A percentile compares a stretch with the other conserved stretches of the same genome.
These are phyloP conservation scores for Drosophila ustulata DNA, from an alignment of 2,888 invertebrate species.

Conservation along the genomic window DNA sequence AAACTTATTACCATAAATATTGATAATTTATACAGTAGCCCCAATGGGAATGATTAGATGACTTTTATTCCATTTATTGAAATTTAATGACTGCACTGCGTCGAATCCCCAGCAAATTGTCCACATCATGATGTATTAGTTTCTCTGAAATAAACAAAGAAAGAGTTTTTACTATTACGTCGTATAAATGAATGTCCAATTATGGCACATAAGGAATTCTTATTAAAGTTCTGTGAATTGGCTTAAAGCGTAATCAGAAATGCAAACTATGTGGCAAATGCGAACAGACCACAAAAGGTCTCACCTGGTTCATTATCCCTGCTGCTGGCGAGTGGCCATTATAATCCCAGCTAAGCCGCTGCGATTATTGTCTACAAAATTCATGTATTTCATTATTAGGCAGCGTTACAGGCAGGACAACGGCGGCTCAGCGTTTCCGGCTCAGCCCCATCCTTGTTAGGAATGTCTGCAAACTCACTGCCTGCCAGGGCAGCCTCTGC, in stretches of 20 bases:
- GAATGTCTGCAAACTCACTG: neutral
- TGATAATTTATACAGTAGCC: constrained; percentile 34
- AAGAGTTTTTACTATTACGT: neutral
- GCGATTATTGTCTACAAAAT: constrained; percentile 80
- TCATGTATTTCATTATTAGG: constrained; percentile 80
- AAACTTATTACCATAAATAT: constrained; percentile 58
- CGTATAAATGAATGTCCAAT: neutral
- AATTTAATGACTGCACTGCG: constrained; percentile 16
- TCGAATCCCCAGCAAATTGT: neutral
- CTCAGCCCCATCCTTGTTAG: constrained; percentile 22
- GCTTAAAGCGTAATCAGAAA: constrained; percentile 20
- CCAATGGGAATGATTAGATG: neutral
- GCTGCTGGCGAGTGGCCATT: constrained; percentile 53
- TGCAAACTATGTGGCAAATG: constrained; percentile 13
- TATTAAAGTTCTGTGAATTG: neutral
- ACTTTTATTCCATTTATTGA: constrained; percentile 17
- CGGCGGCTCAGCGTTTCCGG: constrained; percentile 63
- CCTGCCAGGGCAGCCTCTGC: constrained; percentile 16
- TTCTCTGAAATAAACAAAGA: neutral
- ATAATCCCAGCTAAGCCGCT: constrained; percentile 69
- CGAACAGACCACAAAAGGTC: constrained; percentile 30
- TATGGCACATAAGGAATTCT: neutral
- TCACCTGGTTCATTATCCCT: constrained; percentile 43
- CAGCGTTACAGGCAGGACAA: constrained; percentile 37
- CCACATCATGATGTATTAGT: neutral